These are phyloP conservation scores for Cygnus buccinator DNA, from an alignment of 2,113 vertebrate genomes.

Conservation along the genomic window DNA sequence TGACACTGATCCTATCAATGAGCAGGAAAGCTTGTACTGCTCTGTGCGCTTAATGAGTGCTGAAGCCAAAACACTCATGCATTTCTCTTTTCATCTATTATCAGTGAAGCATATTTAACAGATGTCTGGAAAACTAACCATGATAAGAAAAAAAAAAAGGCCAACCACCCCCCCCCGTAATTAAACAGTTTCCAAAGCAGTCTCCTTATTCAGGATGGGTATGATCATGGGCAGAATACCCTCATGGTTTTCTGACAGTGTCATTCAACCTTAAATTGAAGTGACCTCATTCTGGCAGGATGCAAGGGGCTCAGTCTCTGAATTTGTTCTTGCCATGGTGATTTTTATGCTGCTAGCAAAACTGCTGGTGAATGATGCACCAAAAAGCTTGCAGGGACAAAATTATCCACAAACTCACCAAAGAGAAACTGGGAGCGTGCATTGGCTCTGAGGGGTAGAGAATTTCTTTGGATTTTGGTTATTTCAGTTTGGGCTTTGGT, in stretches of 20 bases:
- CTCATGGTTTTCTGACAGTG: background rate
- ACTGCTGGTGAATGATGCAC: background rate
- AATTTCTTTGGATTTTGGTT: background rate
- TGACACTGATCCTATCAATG: conserved; percentile 35
- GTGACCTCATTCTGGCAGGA: background rate
- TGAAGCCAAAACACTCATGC: background rate
- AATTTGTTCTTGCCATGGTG: background rate
- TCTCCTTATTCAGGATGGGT: background rate
- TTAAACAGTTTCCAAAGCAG: background rate
- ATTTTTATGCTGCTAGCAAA: background rate
- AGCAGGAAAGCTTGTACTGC: background rate
- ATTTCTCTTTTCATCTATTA: conserved; percentile 41
- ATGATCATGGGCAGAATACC: background rate
- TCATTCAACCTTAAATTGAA: conserved; percentile 4
- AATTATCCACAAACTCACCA: background rate
- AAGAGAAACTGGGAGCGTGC: background rate
- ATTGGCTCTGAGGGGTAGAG: background rate
- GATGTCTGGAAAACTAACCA: background rate
- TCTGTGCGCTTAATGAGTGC: background rate
- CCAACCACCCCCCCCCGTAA: too few species aligned
- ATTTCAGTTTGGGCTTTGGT: background rate
- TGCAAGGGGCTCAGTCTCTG: background rate
- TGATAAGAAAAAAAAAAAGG: background rate
- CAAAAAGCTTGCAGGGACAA: background rate
- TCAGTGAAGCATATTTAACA: conserved; percentile 8